Percentiles rank a stretch among this genome's conserved stretches.
Evolutionary conservation across 92 coral and sea anemone species (phyloP).

Genomic region (Umimayanthus chanpuru): DNA sequence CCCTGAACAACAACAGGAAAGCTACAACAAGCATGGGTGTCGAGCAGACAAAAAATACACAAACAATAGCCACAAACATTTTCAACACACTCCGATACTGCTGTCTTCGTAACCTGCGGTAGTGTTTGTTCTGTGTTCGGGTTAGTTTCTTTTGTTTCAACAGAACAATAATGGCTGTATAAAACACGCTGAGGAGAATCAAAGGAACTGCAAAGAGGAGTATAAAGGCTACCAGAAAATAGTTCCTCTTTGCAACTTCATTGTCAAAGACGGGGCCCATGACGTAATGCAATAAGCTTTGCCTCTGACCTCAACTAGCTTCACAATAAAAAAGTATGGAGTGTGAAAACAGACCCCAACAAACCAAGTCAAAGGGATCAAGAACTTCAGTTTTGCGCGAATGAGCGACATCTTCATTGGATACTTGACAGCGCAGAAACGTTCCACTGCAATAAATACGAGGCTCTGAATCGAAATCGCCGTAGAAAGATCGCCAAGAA

Average conservation of each 20-base stretch:
- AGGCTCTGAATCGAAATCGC: slow-evolving; percentile 26
- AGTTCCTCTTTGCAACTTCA: not conserved
- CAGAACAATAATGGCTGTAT: slow-evolving; percentile 6
- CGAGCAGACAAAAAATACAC: slow-evolving; percentile 1
- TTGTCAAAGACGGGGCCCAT: slow-evolving; percentile 25
- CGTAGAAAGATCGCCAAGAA: slow-evolving; percentile 23
- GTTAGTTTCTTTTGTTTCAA: slow-evolving; percentile 9
- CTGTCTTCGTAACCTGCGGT: slow-evolving; percentile 4
- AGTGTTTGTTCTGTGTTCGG: not conserved
- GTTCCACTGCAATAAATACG: slow-evolving; percentile 20
- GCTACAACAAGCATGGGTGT: not conserved
- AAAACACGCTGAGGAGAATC: slow-evolving; percentile 1
- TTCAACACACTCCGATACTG: slow-evolving; percentile 12
- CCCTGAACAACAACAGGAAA: not conserved
- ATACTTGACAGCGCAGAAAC: slow-evolving; percentile 28
- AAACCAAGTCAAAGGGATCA: slow-evolving; percentile 21
- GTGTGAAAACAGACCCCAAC: not conserved
- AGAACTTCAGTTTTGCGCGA: not conserved
- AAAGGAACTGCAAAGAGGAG: not conserved
- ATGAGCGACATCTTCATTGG: not conserved
- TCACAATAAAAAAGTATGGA: slow-evolving; percentile 20
- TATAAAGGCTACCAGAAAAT: slow-evolving; percentile 2
- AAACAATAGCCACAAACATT: slow-evolving; percentile 9
- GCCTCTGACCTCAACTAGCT: not conserved
- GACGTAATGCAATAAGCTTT: not conserved